Conservation (phyloP, 2,888 invertebrate species). For the Andrena haemorrhoa region DNA sequence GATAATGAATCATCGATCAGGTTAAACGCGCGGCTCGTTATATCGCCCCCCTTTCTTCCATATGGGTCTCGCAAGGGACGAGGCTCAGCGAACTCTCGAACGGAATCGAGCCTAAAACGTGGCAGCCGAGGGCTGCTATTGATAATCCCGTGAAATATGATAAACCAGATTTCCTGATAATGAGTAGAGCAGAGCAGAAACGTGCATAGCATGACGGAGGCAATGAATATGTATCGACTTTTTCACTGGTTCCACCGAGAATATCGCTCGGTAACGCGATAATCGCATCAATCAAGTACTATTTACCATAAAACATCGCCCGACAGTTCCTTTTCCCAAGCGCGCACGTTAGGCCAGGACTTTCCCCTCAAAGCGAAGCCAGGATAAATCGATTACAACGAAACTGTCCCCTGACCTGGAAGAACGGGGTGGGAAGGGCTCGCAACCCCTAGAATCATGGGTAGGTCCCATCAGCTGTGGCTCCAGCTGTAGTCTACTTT, state of each 20-base stretch:
- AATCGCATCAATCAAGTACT: neutral
- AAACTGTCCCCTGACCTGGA: slow-evolving; percentile 56
- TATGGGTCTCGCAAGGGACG: slow-evolving; percentile 19
- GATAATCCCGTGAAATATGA: neutral
- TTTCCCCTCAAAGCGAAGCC: neutral
- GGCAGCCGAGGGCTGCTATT: neutral
- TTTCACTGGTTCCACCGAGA: neutral
- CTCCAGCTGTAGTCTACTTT: slow-evolving; percentile 64
- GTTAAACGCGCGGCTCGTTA: slow-evolving; percentile 35
- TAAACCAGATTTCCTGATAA: neutral
- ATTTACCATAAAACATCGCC: neutral
- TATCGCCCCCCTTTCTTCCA: slow-evolving; percentile 37
- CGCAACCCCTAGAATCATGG: slow-evolving; percentile 45
- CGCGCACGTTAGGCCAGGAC: slow-evolving; percentile 14
- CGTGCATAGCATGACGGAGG: too few relatives aligned
- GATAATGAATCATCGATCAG: slow-evolving; percentile 65
- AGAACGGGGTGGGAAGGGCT: slow-evolving; percentile 46
- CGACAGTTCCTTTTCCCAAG: neutral
- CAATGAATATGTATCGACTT: neutral
- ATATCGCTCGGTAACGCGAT: neutral
- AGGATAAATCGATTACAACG: slow-evolving; percentile 55
- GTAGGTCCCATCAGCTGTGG: slow-evolving; percentile 70
- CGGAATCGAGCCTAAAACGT: neutral
- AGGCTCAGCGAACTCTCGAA: neutral
- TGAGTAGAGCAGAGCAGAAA: neutral